Evolutionary conservation across 2,797 vertebrate species (phyloP).

Genomic region (Muscicapa striata): DNA sequence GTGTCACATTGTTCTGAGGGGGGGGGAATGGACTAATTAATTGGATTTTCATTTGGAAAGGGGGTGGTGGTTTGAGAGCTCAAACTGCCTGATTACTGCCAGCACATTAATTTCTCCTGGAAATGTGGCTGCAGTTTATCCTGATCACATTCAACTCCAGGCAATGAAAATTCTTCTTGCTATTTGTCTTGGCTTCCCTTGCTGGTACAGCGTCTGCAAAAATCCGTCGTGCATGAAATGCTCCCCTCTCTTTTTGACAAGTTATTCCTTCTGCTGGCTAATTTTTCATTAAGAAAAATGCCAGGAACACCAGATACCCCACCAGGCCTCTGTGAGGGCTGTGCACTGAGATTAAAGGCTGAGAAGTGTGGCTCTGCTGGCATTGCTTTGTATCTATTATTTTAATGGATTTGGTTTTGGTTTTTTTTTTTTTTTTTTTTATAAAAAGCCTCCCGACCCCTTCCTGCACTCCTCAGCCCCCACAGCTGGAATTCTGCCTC

Average conservation of each 20-base stretch:
- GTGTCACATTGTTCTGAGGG: neutral
- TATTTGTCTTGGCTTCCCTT: constrained; percentile 54
- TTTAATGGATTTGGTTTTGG: neutral
- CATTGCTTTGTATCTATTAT: neutral
- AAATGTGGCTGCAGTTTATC: constrained; percentile 47
- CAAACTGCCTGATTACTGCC: neutral
- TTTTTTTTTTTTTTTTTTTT: neutral
- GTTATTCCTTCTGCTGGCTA: constrained; percentile 42
- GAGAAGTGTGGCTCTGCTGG: neutral
- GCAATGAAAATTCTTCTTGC: constrained; percentile 38
- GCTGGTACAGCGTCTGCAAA: constrained; percentile 53
- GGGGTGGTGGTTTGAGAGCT: neutral
- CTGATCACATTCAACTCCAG: constrained; percentile 53
- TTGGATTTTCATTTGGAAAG: neutral
- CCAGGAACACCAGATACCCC: constrained; percentile 5
- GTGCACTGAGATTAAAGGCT: neutral
- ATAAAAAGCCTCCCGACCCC: neutral
- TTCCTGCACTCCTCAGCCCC: neutral
- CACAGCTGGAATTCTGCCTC: constrained; percentile 31
- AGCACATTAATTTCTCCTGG: constrained; percentile 32
- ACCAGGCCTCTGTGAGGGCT: neutral
- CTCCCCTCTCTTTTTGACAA: constrained; percentile 43
- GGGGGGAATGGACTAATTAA: neutral
- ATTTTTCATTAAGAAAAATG: constrained; percentile 71
- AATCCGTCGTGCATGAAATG: constrained; percentile 22